Conservation (phyloP, 1,140 invertebrate species). For the Mercenaria mercenaria region DNA sequence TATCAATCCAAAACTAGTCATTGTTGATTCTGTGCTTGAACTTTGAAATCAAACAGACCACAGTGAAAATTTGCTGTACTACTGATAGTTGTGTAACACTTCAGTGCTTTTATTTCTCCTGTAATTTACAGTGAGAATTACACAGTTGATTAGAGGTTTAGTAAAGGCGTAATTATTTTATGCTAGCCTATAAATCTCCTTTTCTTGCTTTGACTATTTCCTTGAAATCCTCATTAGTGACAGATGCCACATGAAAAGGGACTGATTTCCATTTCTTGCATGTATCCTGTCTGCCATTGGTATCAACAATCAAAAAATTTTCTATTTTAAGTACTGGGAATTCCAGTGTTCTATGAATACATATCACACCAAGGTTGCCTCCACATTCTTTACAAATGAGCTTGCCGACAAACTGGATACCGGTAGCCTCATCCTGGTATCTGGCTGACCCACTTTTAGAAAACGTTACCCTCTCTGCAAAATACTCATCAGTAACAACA, state of each 20-base stretch:
- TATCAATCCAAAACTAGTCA: too few species aligned
- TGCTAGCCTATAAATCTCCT: too few species aligned
- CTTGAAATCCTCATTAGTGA: slow-evolving; percentile 41
- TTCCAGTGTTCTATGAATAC: slow-evolving; percentile 52
- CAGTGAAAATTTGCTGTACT: too few species aligned
- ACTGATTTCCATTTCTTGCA: slow-evolving; percentile 59
- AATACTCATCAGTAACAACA: slow-evolving; percentile 61
- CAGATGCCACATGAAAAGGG: slow-evolving; percentile 36
- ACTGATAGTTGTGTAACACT: too few species aligned
- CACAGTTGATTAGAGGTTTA: too few species aligned
- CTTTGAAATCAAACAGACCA: too few species aligned
- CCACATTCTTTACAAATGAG: slow-evolving; percentile 72
- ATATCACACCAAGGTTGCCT: slow-evolving; percentile 69
- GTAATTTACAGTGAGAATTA: too few species aligned
- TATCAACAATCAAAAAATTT: slow-evolving; percentile 67
- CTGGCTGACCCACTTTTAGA: neutral
- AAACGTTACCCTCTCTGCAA: slow-evolving; percentile 48
- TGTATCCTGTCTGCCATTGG: slow-evolving; percentile 39
- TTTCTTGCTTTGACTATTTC: neutral
- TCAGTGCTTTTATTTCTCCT: too few species aligned
- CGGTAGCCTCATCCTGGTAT: slow-evolving; percentile 38
- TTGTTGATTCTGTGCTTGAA: too few species aligned
- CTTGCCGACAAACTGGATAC: slow-evolving; percentile 69
- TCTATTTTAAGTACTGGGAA: slow-evolving; percentile 72
- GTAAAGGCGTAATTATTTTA: too few species aligned